A percentile compares a stretch with the other conserved stretches of the same genome.
Conservation (phyloP, 2,888 invertebrate species). For the Axea sp. region DNA sequence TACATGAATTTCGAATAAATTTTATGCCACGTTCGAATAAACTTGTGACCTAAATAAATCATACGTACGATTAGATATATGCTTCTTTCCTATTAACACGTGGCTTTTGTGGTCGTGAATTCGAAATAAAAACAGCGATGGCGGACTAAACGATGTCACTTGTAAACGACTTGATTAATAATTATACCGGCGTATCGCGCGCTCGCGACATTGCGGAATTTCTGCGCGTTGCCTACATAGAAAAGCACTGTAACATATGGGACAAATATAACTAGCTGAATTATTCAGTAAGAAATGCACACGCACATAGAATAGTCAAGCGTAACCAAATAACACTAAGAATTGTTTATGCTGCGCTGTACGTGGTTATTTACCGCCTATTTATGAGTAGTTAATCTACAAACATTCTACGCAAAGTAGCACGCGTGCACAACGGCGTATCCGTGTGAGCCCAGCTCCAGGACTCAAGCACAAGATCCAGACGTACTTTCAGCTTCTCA, state of each 20-base stretch:
- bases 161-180: conserved; percentile 39
- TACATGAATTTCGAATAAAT: conserved; percentile 40
- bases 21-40: conserved; percentile 43
- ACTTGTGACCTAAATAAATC: conserved; percentile 43
- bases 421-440: no score
- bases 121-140: conserved; percentile 1
- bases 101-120: background rate
- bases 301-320: conserved; percentile 39
- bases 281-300: conserved; percentile 41
- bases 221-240: conserved; percentile 21
- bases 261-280: conserved; percentile 44
- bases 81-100: conserved; percentile 2
- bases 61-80: background rate
- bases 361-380: conserved; percentile 11
- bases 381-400: no score
- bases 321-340: conserved; percentile 30
- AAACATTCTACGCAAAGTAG: no score
- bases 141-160: conserved; percentile 16
- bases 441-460: no score
- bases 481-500: no score
- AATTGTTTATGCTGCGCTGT: conserved; percentile 16
- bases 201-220: conserved; percentile 28
- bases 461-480: no score
- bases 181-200: conserved; percentile 19
- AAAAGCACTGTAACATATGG: conserved; percentile 24